Evolutionary conservation across 2,113 vertebrate genomes (phyloP).

Genomic region (Rhea americana): DNA sequence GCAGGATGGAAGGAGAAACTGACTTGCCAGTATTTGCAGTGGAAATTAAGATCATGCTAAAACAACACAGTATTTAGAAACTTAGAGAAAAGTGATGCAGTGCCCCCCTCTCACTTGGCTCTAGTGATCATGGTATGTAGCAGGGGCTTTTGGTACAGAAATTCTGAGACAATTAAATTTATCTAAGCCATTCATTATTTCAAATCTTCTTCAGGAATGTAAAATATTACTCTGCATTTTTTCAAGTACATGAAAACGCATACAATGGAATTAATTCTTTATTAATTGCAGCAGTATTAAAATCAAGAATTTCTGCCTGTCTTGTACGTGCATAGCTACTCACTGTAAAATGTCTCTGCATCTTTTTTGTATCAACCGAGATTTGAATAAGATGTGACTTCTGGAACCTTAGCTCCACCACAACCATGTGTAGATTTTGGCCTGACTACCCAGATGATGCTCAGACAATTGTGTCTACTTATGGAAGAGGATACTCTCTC

Average conservation of each 20-base stretch:
- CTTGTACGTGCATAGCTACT: no score
- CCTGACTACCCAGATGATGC: neutral
- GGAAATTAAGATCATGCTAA: neutral
- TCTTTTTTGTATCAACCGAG: neutral
- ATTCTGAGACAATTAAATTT: neutral
- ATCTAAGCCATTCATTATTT: neutral
- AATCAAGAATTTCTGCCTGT: neutral
- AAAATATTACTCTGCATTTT: neutral
- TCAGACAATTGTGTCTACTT: neutral
- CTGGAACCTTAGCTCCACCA: neutral
- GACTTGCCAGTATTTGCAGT: neutral
- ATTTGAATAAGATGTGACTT: neutral
- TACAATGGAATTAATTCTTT: neutral
- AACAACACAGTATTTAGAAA: neutral
- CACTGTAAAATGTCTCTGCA: neutral
- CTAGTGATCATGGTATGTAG: neutral
- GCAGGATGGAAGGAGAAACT: neutral
- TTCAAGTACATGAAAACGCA: neutral
- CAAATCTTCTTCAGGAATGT: neutral
- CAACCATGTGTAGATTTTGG: neutral
- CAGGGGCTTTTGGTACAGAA: neutral
- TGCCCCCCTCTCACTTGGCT: neutral
- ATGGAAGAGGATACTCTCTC: neutral
- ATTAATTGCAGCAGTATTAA: neutral
- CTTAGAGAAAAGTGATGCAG: neutral